A percentile compares a stretch with the other conserved stretches of the same genome.
Conservation (phyloP, 2,113 vertebrate genomes). For the Spermophilus dauricus region DNA sequence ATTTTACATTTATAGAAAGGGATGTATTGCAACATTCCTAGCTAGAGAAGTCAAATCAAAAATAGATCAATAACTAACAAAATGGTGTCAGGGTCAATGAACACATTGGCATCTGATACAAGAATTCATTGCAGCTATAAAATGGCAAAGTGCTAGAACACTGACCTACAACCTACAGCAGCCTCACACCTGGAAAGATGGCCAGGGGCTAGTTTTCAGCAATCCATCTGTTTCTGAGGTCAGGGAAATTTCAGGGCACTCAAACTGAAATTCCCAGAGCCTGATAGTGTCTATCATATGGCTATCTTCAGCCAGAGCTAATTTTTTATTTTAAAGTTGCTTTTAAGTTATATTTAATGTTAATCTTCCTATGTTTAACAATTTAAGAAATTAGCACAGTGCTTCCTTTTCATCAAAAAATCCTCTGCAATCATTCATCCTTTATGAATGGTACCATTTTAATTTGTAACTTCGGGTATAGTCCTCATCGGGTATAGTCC, state of each 20-base stretch:
- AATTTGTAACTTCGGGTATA: not conserved
- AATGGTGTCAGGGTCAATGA: not conserved
- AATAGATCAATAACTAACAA: not conserved
- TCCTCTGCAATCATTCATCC: not conserved
- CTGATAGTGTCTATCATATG: not conserved
- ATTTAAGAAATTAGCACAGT: not conserved
- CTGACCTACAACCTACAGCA: not conserved
- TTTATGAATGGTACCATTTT: not conserved
- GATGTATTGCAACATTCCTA: not conserved
- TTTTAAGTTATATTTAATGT: not conserved
- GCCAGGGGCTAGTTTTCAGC: not conserved
- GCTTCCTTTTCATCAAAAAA: conserved; percentile 49
- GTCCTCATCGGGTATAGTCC: too few relatives aligned
- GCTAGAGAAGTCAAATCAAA: not conserved
- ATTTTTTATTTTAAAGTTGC: not conserved
- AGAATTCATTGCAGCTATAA: not conserved
- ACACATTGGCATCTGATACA: not conserved
- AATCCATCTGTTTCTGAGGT: not conserved
- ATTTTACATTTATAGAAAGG: not conserved
- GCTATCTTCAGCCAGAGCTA: not conserved
- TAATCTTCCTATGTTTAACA: not conserved
- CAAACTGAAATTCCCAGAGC: not conserved
- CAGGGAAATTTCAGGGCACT: not conserved
- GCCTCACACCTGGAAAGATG: not conserved
- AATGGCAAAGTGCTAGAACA: not conserved